Evolutionary conservation across 2,797 vertebrate genomes (phyloP).

Genomic region (Hydrolagus colliei): DNA sequence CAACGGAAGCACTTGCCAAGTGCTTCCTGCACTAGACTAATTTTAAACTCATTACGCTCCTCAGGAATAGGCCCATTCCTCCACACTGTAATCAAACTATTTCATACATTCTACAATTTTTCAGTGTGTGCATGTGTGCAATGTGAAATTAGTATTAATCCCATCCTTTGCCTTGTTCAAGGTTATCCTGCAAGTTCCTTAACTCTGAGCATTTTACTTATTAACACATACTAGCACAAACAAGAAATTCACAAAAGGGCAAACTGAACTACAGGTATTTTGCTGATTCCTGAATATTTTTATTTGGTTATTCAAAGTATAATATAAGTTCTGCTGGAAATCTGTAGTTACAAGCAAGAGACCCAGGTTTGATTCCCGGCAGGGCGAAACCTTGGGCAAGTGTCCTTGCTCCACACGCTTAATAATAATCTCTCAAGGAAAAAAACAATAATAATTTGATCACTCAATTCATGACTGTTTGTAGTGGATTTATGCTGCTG

Average conservation of each 20-base stretch:
- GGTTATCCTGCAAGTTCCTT: not conserved
- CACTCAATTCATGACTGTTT: no score
- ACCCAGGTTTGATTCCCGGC: no score
- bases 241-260: not conserved
- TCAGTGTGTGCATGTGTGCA: not conserved
- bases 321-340: no score
- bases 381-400: no score
- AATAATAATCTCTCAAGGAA: no score
- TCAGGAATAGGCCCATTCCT: not conserved
- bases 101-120: not conserved
- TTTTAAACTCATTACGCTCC: not conserved
- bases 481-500: no score
- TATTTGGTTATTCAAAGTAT: no score
- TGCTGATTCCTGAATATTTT: no score
- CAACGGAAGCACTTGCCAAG: not conserved
- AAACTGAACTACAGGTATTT: not conserved
- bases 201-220: not conserved
- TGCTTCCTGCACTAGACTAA: not conserved
- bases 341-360: no score
- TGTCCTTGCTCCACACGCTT: no score
- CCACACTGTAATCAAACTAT: not conserved
- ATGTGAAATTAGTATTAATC: not conserved
- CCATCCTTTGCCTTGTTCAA: not conserved
- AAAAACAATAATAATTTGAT: no score
- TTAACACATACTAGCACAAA: not conserved